phyloP scores from a whole-genome alignment of 2,797 vertebrate genomes.

The Enteromius anoplus region DNA sequence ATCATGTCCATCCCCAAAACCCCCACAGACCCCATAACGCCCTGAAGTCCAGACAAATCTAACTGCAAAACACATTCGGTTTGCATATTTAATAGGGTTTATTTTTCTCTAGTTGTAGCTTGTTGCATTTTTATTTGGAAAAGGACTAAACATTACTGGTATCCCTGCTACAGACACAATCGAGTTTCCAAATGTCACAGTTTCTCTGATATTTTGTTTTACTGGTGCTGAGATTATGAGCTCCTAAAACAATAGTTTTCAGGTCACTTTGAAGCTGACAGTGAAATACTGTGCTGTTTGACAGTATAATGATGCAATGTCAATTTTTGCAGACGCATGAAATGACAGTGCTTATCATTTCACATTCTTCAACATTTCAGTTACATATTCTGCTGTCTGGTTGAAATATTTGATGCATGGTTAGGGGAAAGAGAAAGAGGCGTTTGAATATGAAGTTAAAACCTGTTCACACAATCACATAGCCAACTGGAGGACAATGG shows the following conservation, averaged over 20 bases:
- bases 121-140: conserved; percentile 33
- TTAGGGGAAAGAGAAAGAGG: not conserved
- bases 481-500: not conserved
- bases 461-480: not conserved
- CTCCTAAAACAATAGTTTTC: conserved; percentile 42
- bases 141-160: conserved; percentile 32
- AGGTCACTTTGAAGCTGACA: conserved; percentile 29
- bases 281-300: conserved; percentile 36
- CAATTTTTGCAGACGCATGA: conserved; percentile 36
- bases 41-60: conserved; percentile 11
- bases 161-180: conserved; percentile 36
- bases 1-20: conserved; percentile 95
- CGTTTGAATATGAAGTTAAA: not conserved
- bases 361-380: conserved; percentile 34
- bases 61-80: conserved; percentile 49
- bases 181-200: not conserved
- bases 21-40: conserved; percentile 79
- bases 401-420: conserved; percentile 12
- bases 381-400: not conserved
- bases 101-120: conserved; percentile 44
- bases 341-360: conserved; percentile 43
- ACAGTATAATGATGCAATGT: conserved; percentile 43
- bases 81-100: conserved; percentile 44
- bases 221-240: conserved; percentile 41
- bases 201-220: not conserved